phyloP scores from a whole-genome alignment of 92 coral and sea anemone species.

The Palythoa heliodiscus region DNA sequence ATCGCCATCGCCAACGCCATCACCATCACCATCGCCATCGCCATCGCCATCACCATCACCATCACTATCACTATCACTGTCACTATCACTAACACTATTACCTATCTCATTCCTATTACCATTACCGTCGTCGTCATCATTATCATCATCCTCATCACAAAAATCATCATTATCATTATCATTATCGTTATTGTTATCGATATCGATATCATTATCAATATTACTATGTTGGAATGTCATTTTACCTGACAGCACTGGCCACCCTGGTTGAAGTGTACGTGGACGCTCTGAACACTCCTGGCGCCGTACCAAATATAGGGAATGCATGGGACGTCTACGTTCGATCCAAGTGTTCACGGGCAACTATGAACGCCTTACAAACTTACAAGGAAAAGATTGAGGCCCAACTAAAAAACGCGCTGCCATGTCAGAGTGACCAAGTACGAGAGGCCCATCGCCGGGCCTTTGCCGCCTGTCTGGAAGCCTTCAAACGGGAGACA shows the following conservation, averaged over 20 bases:
- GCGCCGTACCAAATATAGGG: slow-evolving; percentile 83
- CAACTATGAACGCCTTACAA: slow-evolving; percentile 38
- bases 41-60: no score
- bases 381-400: slow-evolving; percentile 59
- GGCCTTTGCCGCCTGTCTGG: slow-evolving; percentile 56
- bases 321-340: slow-evolving; percentile 85
- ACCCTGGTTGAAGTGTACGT: slow-evolving; percentile 76
- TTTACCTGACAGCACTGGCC: slow-evolving; percentile 65
- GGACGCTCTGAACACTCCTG: slow-evolving; percentile 87
- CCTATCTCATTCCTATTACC: no score
- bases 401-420: slow-evolving; percentile 41
- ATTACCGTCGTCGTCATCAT: no score
- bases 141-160: no score
- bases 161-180: no score
- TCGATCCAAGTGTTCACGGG: slow-evolving; percentile 64
- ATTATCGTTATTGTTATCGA: no score
- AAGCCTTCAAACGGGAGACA: slow-evolving; percentile 55
- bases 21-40: no score
- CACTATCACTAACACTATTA: no score
- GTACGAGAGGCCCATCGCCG: slow-evolving; percentile 57
- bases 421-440: slow-evolving; percentile 71
- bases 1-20: no score
- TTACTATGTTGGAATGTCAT: background rate
- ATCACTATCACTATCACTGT: no score
- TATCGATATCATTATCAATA: no score